Evolutionary conservation across 1,140 invertebrate genomes (phyloP), one percentile per base, ranked within the genome.

Genomic region (Carcinoscorpius rotundicauda): DNA sequence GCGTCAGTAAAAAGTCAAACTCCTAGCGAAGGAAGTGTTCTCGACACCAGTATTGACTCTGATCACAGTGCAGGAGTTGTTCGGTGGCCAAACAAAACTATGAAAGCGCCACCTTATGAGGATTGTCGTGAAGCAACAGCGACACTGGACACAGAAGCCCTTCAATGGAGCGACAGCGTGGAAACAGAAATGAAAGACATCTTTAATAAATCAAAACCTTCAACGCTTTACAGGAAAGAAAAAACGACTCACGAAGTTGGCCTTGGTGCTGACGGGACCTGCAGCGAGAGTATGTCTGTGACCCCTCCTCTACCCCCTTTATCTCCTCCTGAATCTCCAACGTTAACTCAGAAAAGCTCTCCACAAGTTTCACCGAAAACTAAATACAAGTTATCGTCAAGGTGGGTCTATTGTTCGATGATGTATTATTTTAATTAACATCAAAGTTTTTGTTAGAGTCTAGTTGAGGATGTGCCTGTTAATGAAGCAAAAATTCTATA

Each of bases 271-370:
- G 71, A 71, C 71, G 69, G 70, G 61, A 83, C 81, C 3, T 72
- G 83, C 6, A 85, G 83, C 71, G 86, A 80, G 77, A 87, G 81
- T 76, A 82, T 81, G 66, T 87, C 85, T 4, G 83, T 87, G 67
- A 88, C 87, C 1, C 87, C 86, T 3, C 87, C 87, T 4, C 76
- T 89, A 56, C 87, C 87, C 6, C 87, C 88, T 5, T 74, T 88
- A 4, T 87, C 86, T 4, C 86, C 86, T 4, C 82, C 81, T 61
- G 78, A 75, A 29, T 81, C 80, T 70, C 78, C 81, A 51, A 73
- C 58, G 48, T 58, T 57, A 3, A 70, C 74, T 29, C 71, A 66
- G 48, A 60, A 64, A 55, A 57, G 62, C 66, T 70, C 71, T 3
- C 71, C 72, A 57, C 50, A 66, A 48, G 58, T 70, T 11, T 66